These are phyloP conservation scores for Amazona guildingii DNA, from an alignment of 2,113 vertebrate species.

Conservation along the genomic window DNA sequence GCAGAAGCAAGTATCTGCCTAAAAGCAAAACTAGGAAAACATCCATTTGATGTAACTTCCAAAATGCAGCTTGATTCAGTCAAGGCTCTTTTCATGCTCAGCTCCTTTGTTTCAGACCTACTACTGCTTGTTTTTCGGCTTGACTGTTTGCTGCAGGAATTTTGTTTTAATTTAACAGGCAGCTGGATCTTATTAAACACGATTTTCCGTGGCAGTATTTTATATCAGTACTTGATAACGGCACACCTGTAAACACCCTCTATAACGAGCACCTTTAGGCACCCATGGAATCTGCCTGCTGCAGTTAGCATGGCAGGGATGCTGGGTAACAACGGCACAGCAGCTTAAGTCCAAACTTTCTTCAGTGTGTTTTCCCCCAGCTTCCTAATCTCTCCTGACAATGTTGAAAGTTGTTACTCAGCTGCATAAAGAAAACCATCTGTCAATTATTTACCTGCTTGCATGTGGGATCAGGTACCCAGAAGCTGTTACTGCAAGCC, in stretches of 20 bases:
- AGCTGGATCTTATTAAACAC: constrained; percentile 44
- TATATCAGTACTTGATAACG: constrained; percentile 42
- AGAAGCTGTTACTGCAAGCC: neutral
- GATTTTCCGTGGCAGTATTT: constrained; percentile 29
- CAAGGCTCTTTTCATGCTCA: neutral
- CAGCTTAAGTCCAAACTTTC: neutral
- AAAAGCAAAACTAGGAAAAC: neutral
- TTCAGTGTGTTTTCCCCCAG: neutral
- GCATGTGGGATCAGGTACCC: constrained; percentile 26
- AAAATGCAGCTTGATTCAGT: neutral
- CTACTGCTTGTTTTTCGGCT: neutral
- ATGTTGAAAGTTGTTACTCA: constrained; percentile 65
- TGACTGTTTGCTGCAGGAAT: neutral
- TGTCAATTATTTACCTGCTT: constrained; percentile 60
- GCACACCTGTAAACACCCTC: constrained; percentile 62
- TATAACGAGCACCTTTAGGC: constrained; percentile 39
- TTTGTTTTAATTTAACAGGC: constrained; percentile 29
- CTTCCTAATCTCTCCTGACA: constrained; percentile 48
- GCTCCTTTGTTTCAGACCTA: neutral
- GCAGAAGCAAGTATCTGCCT: neutral
- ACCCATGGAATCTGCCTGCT: neutral
- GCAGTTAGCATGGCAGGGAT: neutral
- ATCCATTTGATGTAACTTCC: neutral
- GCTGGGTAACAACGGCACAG: rapidly evolving
- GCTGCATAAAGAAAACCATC: constrained; percentile 53